Percentiles rank a stretch among this genome's conserved stretches.
These are phyloP conservation scores for Microcebus tavaratra DNA, from an alignment of 2,113 vertebrate species.

Conservation along the genomic window DNA sequence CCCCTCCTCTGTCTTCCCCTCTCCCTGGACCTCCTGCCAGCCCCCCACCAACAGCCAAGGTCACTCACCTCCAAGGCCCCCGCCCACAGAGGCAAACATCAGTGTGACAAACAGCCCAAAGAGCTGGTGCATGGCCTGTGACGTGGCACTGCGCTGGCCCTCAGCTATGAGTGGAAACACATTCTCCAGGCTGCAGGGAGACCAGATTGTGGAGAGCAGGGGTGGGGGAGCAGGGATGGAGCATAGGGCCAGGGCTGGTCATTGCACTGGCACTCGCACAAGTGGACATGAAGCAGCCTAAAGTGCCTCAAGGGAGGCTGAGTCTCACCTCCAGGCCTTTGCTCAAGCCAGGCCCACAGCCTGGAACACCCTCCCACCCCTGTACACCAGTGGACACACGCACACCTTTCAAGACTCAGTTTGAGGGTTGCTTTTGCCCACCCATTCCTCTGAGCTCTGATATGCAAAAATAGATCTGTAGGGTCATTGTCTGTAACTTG, in stretches of 20 bases:
- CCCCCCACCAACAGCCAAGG: neutral
- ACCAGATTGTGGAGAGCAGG: fast-evolving
- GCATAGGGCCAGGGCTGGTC: neutral
- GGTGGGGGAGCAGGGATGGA: fast-evolving
- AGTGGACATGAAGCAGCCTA: fast-evolving
- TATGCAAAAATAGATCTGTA: neutral
- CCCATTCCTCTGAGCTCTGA: neutral
- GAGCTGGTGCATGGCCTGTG: slow-evolving; percentile 87
- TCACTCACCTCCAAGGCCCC: slow-evolving; percentile 89
- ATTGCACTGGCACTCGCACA: no score
- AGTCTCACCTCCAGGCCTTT: neutral
- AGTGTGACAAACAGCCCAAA: slow-evolving; percentile 89
- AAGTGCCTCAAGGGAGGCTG: neutral
- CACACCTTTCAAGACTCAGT: neutral
- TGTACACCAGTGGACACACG: neutral
- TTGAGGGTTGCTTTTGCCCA: neutral
- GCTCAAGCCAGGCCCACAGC: no score
- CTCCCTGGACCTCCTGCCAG: neutral
- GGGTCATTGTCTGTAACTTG: neutral
- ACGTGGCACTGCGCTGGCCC: fast-evolving
- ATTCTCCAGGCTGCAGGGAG: slow-evolving; percentile 81
- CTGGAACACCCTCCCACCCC: no score
- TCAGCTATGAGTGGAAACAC: slow-evolving; percentile 86
- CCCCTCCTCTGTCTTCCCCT: neutral
- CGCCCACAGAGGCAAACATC: slow-evolving; percentile 87